Percentiles rank a stretch among this genome's conserved stretches.
These are phyloP conservation scores for Clitarchus hookeri DNA, from an alignment of 2,888 invertebrate genomes.

Conservation along the genomic window DNA sequence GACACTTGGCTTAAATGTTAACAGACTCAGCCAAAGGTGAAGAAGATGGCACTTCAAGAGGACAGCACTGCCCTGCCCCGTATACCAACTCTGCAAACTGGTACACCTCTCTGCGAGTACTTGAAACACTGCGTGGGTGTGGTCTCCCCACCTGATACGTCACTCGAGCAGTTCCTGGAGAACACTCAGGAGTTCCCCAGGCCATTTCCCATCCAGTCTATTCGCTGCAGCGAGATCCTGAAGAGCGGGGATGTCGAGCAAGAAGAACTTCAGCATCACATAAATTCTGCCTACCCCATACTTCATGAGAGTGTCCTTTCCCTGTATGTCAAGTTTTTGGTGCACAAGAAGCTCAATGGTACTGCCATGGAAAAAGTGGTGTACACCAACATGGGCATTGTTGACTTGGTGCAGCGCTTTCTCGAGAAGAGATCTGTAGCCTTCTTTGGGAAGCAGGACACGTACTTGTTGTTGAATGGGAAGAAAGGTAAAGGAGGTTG, in stretches of 20 bases:
- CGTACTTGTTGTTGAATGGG: constrained; percentile 59
- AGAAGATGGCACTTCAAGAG: background rate
- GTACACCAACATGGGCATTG: constrained; percentile 63
- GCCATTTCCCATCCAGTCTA: constrained; percentile 53
- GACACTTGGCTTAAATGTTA: too few species aligned
- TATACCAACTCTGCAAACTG: background rate
- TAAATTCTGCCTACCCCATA: constrained; percentile 65
- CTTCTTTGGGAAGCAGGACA: constrained; percentile 58
- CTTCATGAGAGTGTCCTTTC: constrained; percentile 68
- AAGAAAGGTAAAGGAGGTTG: constrained; percentile 59
- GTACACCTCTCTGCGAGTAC: background rate
- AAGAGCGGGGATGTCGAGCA: constrained; percentile 48
- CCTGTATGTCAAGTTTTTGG: constrained; percentile 66
- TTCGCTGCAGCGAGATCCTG: constrained; percentile 48
- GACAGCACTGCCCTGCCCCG: background rate
- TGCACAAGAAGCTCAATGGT: constrained; percentile 55
- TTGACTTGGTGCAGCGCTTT: constrained; percentile 62
- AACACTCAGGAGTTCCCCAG: background rate
- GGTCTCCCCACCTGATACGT: constrained; percentile 47
- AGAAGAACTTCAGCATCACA: constrained; percentile 49
- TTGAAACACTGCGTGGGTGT: constrained; percentile 42
- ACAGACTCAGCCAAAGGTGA: background rate
- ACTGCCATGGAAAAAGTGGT: constrained; percentile 59
- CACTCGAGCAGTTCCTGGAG: constrained; percentile 49
- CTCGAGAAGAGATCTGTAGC: constrained; percentile 61